These are phyloP conservation scores for Matsumurasca onukii DNA, from an alignment of 1,140 invertebrate species.

Conservation along the genomic window DNA sequence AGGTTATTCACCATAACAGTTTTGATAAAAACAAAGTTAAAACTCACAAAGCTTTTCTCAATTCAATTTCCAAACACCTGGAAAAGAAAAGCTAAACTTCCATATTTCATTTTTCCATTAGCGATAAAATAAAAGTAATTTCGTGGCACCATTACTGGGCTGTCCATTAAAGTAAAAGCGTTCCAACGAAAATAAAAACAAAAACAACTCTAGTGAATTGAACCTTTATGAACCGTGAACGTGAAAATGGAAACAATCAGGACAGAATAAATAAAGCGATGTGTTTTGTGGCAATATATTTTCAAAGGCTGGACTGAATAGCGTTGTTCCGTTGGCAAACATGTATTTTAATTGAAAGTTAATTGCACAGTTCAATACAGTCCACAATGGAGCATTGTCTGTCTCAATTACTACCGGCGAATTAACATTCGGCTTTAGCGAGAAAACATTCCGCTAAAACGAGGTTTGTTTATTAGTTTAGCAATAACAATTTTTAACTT, in stretches of 20 bases:
- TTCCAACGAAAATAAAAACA: too few species aligned
- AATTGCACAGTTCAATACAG: conserved; percentile 19
- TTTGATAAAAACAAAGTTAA: too few species aligned
- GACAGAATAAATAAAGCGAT: background rate
- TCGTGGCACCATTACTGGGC: too few species aligned
- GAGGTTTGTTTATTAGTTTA: background rate
- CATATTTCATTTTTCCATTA: too few species aligned
- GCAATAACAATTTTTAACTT: background rate
- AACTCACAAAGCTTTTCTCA: too few species aligned
- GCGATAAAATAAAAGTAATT: too few species aligned
- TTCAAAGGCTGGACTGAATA: background rate
- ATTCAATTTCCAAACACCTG: too few species aligned
- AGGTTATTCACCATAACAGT: too few species aligned
- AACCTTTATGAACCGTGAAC: background rate
- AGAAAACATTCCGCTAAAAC: background rate
- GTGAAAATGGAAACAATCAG: background rate
- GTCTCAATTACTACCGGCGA: background rate
- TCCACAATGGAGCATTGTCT: background rate
- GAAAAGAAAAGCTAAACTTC: too few species aligned
- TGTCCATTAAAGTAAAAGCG: too few species aligned
- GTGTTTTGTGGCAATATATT: background rate
- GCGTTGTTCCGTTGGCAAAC: background rate
- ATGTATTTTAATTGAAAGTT: conserved; percentile 16
- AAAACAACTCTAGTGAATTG: too few species aligned
- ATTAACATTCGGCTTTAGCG: background rate